Conservation (phyloP, 1,140 invertebrate genomes). For the Drosophila arizonae region DNA sequence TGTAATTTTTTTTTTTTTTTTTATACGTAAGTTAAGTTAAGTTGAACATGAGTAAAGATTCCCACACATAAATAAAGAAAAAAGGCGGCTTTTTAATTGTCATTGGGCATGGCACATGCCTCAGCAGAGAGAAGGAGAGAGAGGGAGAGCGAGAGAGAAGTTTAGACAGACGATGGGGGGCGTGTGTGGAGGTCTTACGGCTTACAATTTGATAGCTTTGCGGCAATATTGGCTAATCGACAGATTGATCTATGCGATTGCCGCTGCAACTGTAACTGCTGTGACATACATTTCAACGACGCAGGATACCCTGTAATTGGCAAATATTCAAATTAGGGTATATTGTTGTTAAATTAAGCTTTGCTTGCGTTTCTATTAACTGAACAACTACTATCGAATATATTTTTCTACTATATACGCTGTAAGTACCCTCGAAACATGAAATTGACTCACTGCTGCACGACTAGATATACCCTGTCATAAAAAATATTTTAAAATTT, state of each 20-base stretch:
- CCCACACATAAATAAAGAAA: constrained; percentile 17
- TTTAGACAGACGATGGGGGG: background rate
- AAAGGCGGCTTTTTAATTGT: background rate
- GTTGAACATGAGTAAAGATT: constrained; percentile 38
- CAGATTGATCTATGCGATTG: constrained; percentile 31
- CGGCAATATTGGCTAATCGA: constrained; percentile 42
- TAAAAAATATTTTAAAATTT: too few relatives aligned
- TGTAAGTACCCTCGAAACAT: background rate
- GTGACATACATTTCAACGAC: constrained; percentile 36
- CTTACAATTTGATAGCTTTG: constrained; percentile 27
- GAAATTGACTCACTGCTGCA: too few relatives aligned
- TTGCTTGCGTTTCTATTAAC: background rate
- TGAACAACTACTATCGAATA: too few relatives aligned
- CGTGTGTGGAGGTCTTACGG: background rate
- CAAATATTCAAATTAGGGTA: background rate
- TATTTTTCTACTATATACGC: background rate
- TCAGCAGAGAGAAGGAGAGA: background rate
- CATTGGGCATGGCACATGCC: background rate
- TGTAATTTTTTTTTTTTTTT: constrained; percentile 29
- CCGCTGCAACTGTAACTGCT: constrained; percentile 15
- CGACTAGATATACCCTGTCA: too few relatives aligned
- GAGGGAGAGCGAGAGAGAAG: background rate
- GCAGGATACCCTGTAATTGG: constrained; percentile 9
- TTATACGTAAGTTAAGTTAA: constrained; percentile 17
- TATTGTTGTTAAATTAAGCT: too few relatives aligned